These are phyloP conservation scores for Melanostoma mellinum DNA, from an alignment of 2,888 invertebrate species.

Conservation along the genomic window DNA sequence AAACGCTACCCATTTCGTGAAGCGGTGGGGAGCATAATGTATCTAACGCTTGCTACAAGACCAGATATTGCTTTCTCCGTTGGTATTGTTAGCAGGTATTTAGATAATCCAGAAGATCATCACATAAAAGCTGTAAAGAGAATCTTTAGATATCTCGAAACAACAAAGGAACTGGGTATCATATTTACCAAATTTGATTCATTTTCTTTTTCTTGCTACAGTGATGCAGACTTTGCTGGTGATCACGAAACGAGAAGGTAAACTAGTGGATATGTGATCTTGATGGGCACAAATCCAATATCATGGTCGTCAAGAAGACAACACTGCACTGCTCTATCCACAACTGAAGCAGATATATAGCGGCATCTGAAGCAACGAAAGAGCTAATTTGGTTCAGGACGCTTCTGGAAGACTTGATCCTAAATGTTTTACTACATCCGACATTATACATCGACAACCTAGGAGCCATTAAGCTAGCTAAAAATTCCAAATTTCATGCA, in stretches of 20 bases:
- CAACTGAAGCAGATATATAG: constrained; percentile 75
- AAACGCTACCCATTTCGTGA: not conserved
- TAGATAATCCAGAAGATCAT: not conserved
- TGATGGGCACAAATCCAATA: constrained; percentile 70
- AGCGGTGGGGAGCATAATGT: constrained; percentile 14
- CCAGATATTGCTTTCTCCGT: not conserved
- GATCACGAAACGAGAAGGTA: constrained; percentile 35
- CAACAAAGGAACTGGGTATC: constrained; percentile 23
- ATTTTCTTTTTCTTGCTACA: constrained; percentile 30
- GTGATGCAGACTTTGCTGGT: constrained; percentile 59
- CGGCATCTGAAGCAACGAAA: constrained; percentile 74
- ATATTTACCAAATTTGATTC: not conserved
- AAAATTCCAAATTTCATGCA: constrained; percentile 38
- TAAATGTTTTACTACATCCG: constrained; percentile 33
- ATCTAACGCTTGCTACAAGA: constrained; percentile 3
- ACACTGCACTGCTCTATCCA: constrained; percentile 74
- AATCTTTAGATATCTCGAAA: constrained; percentile 31
- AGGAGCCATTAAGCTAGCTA: constrained; percentile 58
- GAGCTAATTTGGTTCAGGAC: constrained; percentile 76
- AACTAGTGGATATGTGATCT: constrained; percentile 55
- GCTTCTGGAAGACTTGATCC: constrained; percentile 34
- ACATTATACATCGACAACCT: constrained; percentile 72
- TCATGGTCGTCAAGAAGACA: constrained; percentile 75
- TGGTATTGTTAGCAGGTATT: constrained; percentile 1
- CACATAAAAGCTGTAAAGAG: constrained; percentile 28